Evolutionary conservation across 1,140 invertebrate species (phyloP).

Genomic region (Triops longicaudatus): DNA sequence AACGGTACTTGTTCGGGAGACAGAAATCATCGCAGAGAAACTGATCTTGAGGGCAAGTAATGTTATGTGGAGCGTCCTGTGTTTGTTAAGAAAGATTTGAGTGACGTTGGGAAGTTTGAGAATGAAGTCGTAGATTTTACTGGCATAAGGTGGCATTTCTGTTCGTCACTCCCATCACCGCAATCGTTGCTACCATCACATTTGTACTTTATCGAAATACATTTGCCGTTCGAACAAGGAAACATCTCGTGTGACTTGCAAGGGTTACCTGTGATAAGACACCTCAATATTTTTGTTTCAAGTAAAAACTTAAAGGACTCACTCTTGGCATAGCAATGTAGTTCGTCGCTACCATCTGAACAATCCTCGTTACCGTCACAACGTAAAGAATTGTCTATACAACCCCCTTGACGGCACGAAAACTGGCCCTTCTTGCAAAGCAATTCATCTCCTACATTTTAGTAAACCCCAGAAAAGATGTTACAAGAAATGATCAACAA

Average conservation of each 20-base stretch:
- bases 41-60: slow-evolving; percentile 28
- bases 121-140: not conserved
- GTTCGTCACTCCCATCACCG: slow-evolving; percentile 67
- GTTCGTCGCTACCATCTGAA: slow-evolving; percentile 54
- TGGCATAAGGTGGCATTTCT: slow-evolving; percentile 41
- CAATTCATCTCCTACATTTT: not conserved
- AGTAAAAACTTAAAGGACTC: not conserved
- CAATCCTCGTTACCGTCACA: slow-evolving; percentile 66
- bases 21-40: slow-evolving; percentile 90
- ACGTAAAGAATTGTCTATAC: slow-evolving; percentile 50
- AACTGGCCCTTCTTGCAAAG: slow-evolving; percentile 39
- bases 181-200: slow-evolving; percentile 74
- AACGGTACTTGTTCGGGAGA: slow-evolving; percentile 58
- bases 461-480: not conserved
- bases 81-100: not conserved
- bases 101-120: not conserved
- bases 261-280: not conserved
- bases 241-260: slow-evolving; percentile 34
- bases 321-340: slow-evolving; percentile 56
- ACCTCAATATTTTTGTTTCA: slow-evolving; percentile 29
- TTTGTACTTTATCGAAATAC: slow-evolving; percentile 51
- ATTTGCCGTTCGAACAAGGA: slow-evolving; percentile 46
- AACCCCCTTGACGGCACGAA: slow-evolving; percentile 59
- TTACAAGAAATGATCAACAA: not conserved
- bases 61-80: not conserved